Evolutionary conservation across 2,888 invertebrate species (phyloP).

Genomic region (Drosophila prolongata): DNA sequence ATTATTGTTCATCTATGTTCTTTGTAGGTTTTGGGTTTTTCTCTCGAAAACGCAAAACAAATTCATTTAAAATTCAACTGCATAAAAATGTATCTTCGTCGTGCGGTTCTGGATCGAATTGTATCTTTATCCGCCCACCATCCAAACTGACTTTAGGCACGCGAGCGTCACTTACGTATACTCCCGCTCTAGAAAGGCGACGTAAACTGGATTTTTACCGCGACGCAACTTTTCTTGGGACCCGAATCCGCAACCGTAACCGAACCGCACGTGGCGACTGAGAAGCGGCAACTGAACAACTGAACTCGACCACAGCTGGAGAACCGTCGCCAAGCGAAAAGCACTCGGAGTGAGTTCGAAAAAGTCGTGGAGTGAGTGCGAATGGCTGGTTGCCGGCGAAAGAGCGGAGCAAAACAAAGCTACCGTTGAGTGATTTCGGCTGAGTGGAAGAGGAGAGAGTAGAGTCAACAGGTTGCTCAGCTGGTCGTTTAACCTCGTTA

Average conservation of each 20-base stretch:
- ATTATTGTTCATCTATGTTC: too few relatives aligned
- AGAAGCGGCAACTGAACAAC: slow-evolving; percentile 78
- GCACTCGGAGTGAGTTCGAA: slow-evolving; percentile 19
- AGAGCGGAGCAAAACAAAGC: slow-evolving; percentile 70
- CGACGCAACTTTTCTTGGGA: slow-evolving; percentile 1
- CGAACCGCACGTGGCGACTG: slow-evolving; percentile 75
- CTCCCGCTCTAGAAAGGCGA: slow-evolving; percentile 24
- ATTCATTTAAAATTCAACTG: slow-evolving; percentile 4
- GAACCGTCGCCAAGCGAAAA: slow-evolving; percentile 31
- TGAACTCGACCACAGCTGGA: slow-evolving; percentile 49
- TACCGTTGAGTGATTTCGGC: slow-evolving; percentile 7
- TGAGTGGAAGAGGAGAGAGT: slow-evolving; percentile 29
- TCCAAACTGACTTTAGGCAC: slow-evolving; percentile 44
- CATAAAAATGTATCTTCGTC: slow-evolving; percentile 34
- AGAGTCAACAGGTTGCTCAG: slow-evolving; percentile 52
- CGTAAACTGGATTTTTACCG: slow-evolving; percentile 23
- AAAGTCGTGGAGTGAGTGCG: slow-evolving; percentile 48
- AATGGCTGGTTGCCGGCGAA: slow-evolving; percentile 66
- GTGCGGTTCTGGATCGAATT: slow-evolving; percentile 46
- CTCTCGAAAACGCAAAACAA: not conserved
- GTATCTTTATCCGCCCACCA: slow-evolving; percentile 9
- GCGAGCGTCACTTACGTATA: slow-evolving; percentile 38
- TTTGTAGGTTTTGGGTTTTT: too few relatives aligned
- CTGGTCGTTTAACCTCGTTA: slow-evolving; percentile 30
- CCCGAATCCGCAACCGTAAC: slow-evolving; percentile 4